Evolutionary conservation across 2,113 vertebrate species (phyloP).

Genomic region (Callospermophilus lateralis): DNA sequence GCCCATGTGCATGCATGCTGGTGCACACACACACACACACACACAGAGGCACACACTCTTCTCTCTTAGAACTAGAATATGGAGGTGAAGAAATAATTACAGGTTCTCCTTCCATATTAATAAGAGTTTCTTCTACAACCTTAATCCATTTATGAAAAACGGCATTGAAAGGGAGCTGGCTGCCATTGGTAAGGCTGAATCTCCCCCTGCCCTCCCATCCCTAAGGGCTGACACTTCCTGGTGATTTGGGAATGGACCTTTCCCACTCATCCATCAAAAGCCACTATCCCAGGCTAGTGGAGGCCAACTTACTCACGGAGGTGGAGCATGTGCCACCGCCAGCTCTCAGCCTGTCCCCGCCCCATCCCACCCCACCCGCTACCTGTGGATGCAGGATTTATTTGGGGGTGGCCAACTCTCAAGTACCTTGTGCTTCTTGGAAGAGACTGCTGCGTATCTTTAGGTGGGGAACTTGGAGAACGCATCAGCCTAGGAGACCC

Average conservation of each 20-base stretch:
- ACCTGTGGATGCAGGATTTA: background rate
- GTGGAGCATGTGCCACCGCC: too few relatives aligned
- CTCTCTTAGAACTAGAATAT: background rate
- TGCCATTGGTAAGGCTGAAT: background rate
- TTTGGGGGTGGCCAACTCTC: background rate
- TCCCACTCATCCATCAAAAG: background rate
- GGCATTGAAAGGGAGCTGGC: background rate
- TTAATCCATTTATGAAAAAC: background rate
- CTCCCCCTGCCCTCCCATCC: background rate
- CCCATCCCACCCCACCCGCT: background rate
- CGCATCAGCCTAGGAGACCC: background rate
- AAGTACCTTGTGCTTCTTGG: background rate
- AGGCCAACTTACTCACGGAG: background rate
- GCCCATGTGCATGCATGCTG: too few relatives aligned
- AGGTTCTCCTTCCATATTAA: background rate
- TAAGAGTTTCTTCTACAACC: background rate
- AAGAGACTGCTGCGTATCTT: background rate
- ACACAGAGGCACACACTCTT: background rate
- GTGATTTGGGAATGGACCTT: background rate
- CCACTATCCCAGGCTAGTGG: background rate
- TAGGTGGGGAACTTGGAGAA: background rate
- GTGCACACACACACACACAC: too few relatives aligned
- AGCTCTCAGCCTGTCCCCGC: background rate
- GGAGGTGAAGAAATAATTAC: background rate
- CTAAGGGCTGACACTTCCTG: background rate